Conservation (phyloP, 2,113 vertebrate genomes). For the Pseudopodoces humilis region DNA sequence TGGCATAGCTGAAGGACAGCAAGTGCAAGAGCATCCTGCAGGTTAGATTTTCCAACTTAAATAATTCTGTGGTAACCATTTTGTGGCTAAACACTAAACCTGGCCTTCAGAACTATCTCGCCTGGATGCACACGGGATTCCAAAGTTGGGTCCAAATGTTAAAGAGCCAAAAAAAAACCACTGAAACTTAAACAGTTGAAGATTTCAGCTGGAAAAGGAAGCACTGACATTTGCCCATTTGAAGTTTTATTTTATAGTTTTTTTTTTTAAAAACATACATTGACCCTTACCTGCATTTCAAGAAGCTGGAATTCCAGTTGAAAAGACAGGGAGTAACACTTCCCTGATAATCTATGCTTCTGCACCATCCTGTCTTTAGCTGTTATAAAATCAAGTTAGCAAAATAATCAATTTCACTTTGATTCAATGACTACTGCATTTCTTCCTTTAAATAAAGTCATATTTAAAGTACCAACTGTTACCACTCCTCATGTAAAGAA, state of each 20-base stretch:
- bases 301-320: conserved; percentile 85
- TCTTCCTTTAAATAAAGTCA: neutral
- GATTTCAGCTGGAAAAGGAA: neutral
- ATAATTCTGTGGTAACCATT: neutral
- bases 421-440: neutral
- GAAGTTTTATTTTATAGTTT: neutral
- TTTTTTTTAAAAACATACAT: neutral
- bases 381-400: conserved; percentile 45
- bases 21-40: neutral
- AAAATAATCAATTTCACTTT: neutral
- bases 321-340: conserved; percentile 78
- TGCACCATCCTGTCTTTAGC: conserved; percentile 62
- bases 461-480: neutral
- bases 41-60: neutral
- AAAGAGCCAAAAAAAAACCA: neutral
- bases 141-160: neutral
- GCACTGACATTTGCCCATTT: neutral
- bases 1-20: neutral
- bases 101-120: neutral
- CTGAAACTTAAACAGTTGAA: neutral
- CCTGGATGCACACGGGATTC: neutral
- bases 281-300: conserved; percentile 79
- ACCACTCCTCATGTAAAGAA: neutral
- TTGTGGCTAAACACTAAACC: neutral
- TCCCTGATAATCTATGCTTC: conserved; percentile 78